Conservation (phyloP, 2,888 invertebrate genomes). For the Furcula furcula region DNA sequence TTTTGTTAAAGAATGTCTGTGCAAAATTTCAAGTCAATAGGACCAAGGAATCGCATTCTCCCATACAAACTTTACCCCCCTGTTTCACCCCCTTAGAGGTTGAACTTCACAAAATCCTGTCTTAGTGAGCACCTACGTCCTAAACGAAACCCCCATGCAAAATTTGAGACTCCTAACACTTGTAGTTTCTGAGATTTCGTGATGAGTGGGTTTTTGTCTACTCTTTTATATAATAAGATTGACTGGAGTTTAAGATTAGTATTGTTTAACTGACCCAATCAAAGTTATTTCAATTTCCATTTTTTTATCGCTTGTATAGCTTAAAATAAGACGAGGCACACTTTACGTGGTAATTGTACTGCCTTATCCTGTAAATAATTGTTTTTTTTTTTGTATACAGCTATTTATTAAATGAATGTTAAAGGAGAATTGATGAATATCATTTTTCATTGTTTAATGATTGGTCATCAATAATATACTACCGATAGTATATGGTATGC, state of each 20-base stretch:
- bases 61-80: too few species aligned
- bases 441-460: conserved; percentile 79
- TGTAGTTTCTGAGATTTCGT: too few species aligned
- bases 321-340: conserved; percentile 73
- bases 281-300: conserved; percentile 65
- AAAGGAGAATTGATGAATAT: conserved; percentile 77
- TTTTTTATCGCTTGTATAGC: conserved; percentile 80
- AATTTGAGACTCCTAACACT: too few species aligned
- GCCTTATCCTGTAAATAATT: conserved; percentile 82
- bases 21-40: too few species aligned
- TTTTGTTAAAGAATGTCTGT: too few species aligned
- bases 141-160: too few species aligned
- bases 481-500: conserved; percentile 79
- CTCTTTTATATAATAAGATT: too few species aligned
- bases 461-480: conserved; percentile 79
- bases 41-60: too few species aligned
- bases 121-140: too few species aligned
- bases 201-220: too few species aligned
- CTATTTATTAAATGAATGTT: conserved; percentile 82
- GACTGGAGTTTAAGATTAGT: conserved; percentile 69
- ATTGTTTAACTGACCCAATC: conserved; percentile 63
- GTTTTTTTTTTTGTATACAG: conserved; percentile 79
- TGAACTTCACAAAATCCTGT: too few species aligned
- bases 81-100: too few species aligned
- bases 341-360: conserved; percentile 78